Evolutionary conservation across 1,140 invertebrate species (phyloP).

Genomic region (Atta cephalotes): DNA sequence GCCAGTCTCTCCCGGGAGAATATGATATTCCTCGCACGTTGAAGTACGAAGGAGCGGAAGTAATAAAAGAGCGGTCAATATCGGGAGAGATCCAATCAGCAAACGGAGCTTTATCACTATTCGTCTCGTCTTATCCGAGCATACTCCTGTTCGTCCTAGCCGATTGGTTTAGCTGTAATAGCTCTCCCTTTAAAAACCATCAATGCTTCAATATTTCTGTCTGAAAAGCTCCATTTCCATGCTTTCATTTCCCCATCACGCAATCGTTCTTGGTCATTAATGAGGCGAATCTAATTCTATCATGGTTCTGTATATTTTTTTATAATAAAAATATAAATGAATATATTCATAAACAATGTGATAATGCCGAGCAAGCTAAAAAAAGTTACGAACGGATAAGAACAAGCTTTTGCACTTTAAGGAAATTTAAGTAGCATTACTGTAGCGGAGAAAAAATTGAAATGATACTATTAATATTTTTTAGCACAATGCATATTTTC

Average conservation of each 20-base stretch:
- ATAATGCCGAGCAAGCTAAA: neutral
- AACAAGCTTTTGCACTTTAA: slow-evolving; percentile 55
- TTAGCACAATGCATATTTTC: slow-evolving; percentile 13
- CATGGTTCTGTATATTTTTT: neutral
- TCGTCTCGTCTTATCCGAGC: slow-evolving; percentile 38
- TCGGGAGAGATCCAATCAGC: slow-evolving; percentile 56
- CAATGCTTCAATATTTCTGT: slow-evolving; percentile 33
- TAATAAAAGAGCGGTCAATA: slow-evolving; percentile 62
- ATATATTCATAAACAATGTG: slow-evolving; percentile 42
- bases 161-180: slow-evolving; percentile 46
- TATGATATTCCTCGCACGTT: slow-evolving; percentile 53
- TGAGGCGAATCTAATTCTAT: slow-evolving; percentile 9
- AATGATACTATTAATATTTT: slow-evolving; percentile 34
- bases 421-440: slow-evolving; percentile 29
- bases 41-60: slow-evolving; percentile 50
- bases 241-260: slow-evolving; percentile 3
- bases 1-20: slow-evolving; percentile 18
- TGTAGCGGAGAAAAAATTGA: neutral
- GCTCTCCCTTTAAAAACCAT: slow-evolving; percentile 43
- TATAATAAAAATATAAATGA: slow-evolving; percentile 34
- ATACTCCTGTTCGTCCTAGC: neutral
- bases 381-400: slow-evolving; percentile 21
- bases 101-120: slow-evolving; percentile 56
- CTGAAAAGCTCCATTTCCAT: slow-evolving; percentile 8
- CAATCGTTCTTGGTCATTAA: slow-evolving; percentile 25